A percentile compares a stretch with the other conserved stretches of the same genome.
phyloP scores from a whole-genome alignment of 2,797 vertebrate genomes.

The Gymnoscopelus braueri region DNA sequence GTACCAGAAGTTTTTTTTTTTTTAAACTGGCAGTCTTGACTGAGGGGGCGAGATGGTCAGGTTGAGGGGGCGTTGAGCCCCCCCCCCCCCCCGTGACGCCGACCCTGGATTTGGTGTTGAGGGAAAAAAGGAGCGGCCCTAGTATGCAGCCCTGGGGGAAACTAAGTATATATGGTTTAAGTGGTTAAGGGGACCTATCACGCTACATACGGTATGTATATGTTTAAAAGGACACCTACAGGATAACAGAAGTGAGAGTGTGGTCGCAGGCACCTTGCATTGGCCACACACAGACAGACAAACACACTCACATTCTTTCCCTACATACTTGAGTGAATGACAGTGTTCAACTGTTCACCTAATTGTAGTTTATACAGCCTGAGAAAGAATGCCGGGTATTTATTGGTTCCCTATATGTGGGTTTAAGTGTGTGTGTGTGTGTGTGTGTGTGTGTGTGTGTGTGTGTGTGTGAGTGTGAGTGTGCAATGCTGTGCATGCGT shows the following conservation, averaged over 20 bases:
- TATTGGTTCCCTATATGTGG: conserved; percentile 64
- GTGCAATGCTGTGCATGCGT: conserved; percentile 30
- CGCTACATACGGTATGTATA: no score
- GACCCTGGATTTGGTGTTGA: no score
- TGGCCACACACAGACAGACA: conserved; percentile 63
- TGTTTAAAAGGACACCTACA: no score
- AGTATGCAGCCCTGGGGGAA: no score
- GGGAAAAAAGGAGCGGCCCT: no score
- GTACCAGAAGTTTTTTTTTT: no score
- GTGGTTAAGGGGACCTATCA: no score
- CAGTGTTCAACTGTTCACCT: conserved; percentile 74
- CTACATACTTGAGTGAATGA: conserved; percentile 73
- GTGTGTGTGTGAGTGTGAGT: background rate
- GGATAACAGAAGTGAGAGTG: conserved; percentile 25
- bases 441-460: conserved; percentile 39
- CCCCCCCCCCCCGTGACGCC: no score
- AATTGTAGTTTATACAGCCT: conserved; percentile 79
- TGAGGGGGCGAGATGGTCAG: no score
- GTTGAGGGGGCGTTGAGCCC: no score
- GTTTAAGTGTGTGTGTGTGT: conserved; percentile 58
- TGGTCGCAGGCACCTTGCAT: conserved; percentile 58
- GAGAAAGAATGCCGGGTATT: conserved; percentile 75
- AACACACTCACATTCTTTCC: conserved; percentile 62
- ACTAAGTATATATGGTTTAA: no score
- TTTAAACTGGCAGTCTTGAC: no score